Conservation (phyloP, 2,797 vertebrate species). For the Erithacus rubecula region DNA sequence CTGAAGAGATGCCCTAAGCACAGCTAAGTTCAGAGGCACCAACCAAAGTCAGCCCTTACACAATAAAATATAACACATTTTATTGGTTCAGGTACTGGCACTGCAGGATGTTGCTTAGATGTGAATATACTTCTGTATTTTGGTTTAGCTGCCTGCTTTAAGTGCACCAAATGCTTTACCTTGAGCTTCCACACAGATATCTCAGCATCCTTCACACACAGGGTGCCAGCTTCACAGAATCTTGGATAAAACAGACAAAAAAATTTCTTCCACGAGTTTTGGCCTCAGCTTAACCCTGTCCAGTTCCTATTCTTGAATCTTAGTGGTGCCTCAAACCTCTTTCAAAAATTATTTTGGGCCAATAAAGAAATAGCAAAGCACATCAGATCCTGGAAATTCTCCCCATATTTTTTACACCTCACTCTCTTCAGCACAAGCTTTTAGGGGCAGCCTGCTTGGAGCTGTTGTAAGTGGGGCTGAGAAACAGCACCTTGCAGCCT, state of each 20-base stretch:
- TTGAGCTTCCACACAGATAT: background rate
- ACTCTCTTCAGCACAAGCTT: background rate
- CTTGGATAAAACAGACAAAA: background rate
- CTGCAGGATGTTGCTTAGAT: rapidly evolving
- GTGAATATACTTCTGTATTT: rapidly evolving
- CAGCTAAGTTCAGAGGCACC: background rate
- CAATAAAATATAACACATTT: background rate
- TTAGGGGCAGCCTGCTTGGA: background rate
- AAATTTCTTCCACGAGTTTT: rapidly evolving
- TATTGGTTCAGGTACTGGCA: background rate
- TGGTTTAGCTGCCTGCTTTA: background rate
- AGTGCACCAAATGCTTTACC: background rate
- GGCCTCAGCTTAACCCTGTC: background rate
- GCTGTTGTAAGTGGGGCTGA: background rate
- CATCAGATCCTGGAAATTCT: background rate
- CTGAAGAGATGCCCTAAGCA: background rate
- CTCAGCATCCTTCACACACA: rapidly evolving
- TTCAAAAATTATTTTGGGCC: background rate
- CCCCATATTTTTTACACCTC: background rate
- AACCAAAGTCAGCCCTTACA: background rate
- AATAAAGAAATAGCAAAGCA: rapidly evolving
- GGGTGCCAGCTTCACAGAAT: rapidly evolving
- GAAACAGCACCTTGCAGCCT: background rate
- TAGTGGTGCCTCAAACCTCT: background rate
- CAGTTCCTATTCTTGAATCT: background rate